phyloP scores from a whole-genome alignment of 2,113 vertebrate species.

The Hystrix brachyura region DNA sequence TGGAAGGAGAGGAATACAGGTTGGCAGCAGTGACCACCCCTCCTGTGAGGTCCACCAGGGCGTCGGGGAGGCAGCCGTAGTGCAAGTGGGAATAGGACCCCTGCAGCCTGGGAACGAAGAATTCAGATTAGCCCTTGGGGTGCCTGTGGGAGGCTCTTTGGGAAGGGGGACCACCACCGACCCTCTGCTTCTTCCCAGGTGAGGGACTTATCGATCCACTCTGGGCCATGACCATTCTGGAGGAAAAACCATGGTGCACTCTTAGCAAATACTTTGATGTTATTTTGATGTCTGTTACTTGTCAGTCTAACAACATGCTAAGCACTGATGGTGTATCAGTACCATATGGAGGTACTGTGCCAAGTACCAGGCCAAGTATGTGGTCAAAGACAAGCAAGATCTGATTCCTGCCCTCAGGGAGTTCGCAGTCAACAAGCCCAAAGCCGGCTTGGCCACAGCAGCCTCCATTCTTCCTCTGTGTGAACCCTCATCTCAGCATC shows the following conservation, averaged over 20 bases:
- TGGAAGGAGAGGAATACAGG: constrained; percentile 78
- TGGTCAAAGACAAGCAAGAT: background rate
- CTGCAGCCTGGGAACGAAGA: constrained; percentile 87
- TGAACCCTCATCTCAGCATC: background rate
- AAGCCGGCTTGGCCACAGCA: background rate
- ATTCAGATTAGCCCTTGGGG: background rate
- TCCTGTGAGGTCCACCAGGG: constrained; percentile 95
- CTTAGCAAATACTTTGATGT: background rate
- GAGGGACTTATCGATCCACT: background rate
- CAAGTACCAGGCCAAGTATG: background rate
- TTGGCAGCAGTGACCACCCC: constrained; percentile 89
- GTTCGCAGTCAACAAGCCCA: too few relatives aligned
- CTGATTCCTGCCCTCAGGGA: background rate
- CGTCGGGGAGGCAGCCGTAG: constrained; percentile 90
- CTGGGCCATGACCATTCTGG: background rate
- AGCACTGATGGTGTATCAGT: background rate
- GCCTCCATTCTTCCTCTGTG: background rate
- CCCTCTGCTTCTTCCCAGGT: background rate
- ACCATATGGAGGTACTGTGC: background rate
- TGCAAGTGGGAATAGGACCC: constrained; percentile 94
- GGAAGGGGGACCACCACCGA: background rate
- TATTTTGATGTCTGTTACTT: too few relatives aligned
- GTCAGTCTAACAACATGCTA: background rate
- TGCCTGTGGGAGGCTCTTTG: fast-evolving
- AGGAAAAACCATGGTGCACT: background rate